phyloP scores from a whole-genome alignment of 1,140 invertebrate genomes.

The Acromyrmex heyeri region DNA sequence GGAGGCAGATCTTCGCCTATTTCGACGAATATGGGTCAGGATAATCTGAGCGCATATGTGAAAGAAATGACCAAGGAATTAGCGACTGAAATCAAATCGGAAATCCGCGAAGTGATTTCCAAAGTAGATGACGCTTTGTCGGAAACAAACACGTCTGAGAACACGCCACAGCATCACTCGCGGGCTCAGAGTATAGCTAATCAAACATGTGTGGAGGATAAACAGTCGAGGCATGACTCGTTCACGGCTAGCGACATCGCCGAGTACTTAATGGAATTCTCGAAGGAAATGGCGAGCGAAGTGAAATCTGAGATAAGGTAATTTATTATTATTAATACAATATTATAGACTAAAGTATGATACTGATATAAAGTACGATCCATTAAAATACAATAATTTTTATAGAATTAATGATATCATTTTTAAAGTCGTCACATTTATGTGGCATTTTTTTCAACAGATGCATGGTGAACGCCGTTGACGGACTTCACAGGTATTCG shows the following conservation, averaged over 20 bases:
- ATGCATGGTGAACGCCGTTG: constrained; percentile 90
- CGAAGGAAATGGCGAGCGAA: constrained; percentile 92
- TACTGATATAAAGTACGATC: background rate
- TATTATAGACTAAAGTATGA: background rate
- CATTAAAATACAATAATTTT: background rate
- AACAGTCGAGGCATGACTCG: constrained; percentile 86
- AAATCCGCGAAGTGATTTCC: constrained; percentile 92
- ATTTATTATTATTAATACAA: constrained; percentile 64
- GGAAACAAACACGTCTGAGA: constrained; percentile 86
- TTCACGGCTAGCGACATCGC: constrained; percentile 91
- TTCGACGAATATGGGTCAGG: constrained; percentile 87
- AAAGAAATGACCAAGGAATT: constrained; percentile 92
- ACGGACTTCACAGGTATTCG: constrained; percentile 88
- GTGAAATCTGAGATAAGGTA: constrained; percentile 92
- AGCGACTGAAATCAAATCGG: constrained; percentile 93
- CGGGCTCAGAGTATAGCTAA: constrained; percentile 30
- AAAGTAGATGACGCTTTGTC: constrained; percentile 92
- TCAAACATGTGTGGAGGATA: constrained; percentile 60
- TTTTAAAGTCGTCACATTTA: background rate
- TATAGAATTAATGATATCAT: background rate
- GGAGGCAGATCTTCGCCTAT: constrained; percentile 89
- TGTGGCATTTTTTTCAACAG: constrained; percentile 62
- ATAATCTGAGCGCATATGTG: constrained; percentile 91
- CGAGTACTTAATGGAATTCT: constrained; percentile 92
- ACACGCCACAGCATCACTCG: constrained; percentile 81